Conservation (phyloP, 35 echinoderm and acorn worm species). For the Lytechinus variegatus region DNA sequence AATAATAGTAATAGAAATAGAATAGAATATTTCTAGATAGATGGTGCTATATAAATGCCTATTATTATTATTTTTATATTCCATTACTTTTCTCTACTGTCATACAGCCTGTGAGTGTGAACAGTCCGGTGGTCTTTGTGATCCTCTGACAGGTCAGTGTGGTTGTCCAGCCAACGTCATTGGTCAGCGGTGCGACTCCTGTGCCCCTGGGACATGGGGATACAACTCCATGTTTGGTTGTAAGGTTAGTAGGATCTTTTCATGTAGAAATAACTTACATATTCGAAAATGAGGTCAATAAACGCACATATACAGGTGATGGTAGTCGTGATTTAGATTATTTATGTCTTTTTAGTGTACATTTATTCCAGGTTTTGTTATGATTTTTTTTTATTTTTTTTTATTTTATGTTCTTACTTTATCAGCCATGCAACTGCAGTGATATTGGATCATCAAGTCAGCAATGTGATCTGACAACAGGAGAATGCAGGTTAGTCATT, state of each 20-base stretch:
- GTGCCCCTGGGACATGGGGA: conserved; percentile 72
- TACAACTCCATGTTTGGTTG: conserved; percentile 72
- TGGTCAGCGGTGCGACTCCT: conserved; percentile 68
- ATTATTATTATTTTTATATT: no score
- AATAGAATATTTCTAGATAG: no score
- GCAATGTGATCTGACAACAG: conserved; percentile 68
- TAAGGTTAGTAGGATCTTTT: conserved; percentile 55
- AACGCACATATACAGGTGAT: no score
- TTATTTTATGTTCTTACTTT: background rate
- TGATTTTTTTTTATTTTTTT: no score
- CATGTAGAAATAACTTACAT: no score
- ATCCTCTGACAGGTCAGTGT: conserved; percentile 75
- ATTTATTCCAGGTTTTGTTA: no score
- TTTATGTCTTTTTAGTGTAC: no score
- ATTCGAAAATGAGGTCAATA: no score
- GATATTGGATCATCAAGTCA: conserved; percentile 50
- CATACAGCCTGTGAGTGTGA: conserved; percentile 82
- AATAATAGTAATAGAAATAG: no score
- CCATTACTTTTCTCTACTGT: background rate
- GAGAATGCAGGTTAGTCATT: conserved; percentile 83
- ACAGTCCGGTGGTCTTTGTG: conserved; percentile 64
- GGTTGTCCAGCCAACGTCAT: conserved; percentile 85
- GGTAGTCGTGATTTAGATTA: no score
- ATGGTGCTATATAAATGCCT: no score
- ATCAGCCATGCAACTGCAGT: conserved; percentile 90